phyloP scores from a whole-genome alignment of 2,113 vertebrate genomes.

The Drymodes brunneopygia region DNA sequence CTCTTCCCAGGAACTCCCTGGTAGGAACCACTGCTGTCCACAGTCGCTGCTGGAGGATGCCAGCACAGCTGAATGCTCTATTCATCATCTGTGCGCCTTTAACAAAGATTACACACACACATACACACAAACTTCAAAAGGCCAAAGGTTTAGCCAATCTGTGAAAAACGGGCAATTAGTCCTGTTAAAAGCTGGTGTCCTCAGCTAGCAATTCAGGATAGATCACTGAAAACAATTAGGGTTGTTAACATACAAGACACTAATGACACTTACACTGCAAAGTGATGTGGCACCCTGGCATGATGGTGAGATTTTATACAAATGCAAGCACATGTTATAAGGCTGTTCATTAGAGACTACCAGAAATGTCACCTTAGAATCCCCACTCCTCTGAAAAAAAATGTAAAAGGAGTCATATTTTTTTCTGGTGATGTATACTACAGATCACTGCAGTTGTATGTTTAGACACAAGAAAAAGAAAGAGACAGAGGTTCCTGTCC shows the following conservation, averaged over 20 bases:
- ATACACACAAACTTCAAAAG: background rate
- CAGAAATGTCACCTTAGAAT: background rate
- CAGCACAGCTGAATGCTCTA: background rate
- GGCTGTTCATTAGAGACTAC: background rate
- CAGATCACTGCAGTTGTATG: background rate
- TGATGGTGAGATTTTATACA: background rate
- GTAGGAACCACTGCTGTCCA: background rate
- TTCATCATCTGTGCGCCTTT: background rate
- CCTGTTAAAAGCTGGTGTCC: background rate
- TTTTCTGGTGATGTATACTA: background rate
- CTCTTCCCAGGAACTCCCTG: background rate
- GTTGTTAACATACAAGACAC: background rate
- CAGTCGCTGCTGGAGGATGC: background rate
- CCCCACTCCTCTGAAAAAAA: background rate
- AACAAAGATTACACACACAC: background rate
- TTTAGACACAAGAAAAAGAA: background rate
- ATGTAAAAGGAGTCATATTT: background rate
- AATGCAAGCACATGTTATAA: background rate
- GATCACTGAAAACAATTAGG: conserved; percentile 35
- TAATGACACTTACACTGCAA: conserved; percentile 16
- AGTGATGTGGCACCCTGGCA: background rate
- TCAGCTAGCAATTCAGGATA: background rate
- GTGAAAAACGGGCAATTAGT: conserved; percentile 38
- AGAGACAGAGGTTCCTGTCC: background rate
- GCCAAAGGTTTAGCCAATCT: background rate